Evolutionary conservation across 2,888 invertebrate species (phyloP), one percentile per base, ranked within the genome.

Genomic region (Saturnia japonica): DNA sequence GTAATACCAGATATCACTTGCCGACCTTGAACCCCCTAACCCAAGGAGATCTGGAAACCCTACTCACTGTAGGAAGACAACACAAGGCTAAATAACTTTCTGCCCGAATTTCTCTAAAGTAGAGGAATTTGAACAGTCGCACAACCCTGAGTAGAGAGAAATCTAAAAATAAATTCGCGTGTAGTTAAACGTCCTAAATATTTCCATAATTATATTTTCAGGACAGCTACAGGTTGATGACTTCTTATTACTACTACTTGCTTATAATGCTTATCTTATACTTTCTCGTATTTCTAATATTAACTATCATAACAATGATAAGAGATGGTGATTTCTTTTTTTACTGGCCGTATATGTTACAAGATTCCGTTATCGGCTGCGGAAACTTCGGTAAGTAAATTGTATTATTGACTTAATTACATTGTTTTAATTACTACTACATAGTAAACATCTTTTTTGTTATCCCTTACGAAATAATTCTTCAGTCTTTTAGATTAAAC

Each of bases 261-360:
- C 1, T 64, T 40, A 3, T 64, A 64, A 2, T 64, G 34, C 19
- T 64, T n/a, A n/a, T 64, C 9, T 12, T 64, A 7, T 64, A 64
- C 14, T 9, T 19, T 1, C 19, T 64, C 8, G 12, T 9, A 34
- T 64, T 64, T 40, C 7, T 64, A 19, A n/a, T 40, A 9, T 64
- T 64, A 14, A 64, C 64, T 40, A n/a, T 34, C n/a, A 40, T 64
- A 40, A 40, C 16, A 64, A 64, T 64, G 64, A 40, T n/a, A 40
- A 40, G n/a, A n/a, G 64, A 34, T 19, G 40, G 40, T 0, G 57
- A 60, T 11, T 40, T 64, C 40, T 7, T 64, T 40, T 40, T 64
- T 9, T 40, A 40, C 40, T 64, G 64, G 64, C 64, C 64, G 3
- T 64, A 64, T 64, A 40, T 64, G 64, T 64, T 64, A 64, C 64